Base-by-base conservation (phyloP, 1,140 invertebrate species). In the Globodera ellingtonae region DNA sequence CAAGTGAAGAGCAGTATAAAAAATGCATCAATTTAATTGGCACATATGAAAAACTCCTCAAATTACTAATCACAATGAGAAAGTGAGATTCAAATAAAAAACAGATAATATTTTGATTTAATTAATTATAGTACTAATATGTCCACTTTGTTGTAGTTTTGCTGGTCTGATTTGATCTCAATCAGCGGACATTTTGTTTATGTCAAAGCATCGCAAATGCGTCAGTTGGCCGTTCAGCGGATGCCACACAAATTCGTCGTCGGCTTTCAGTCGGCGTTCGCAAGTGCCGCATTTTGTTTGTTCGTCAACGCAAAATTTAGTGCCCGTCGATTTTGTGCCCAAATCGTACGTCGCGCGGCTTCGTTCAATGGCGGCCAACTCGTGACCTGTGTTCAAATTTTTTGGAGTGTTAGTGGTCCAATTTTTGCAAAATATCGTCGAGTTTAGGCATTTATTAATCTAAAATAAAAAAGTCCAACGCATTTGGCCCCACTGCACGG, bases 251-350 rank as follows among this genome's bases (percentile, higher is more conserved):
- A 77, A 77, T 21, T 69, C 21, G 48, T 77, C 75, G 47, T 67
- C 62, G 47, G 46, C 75, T 21, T 52, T 46, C 65, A 65, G 50
- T 48, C n/a, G 18, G 24, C 59, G 65, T 9, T 67, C 24, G 69
- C 75, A 77, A 35, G 47, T 67, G 21, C 52, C 48, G 47, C 75
- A 77, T 35, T 21, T 48, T 67, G 52, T 67, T 9, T 65, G 47
- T 67, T 77, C 75, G 24, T 77, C 75, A 13, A 77, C 65, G 46
- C 69, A 35, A 47, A 77, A 69, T 65, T 62, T 65, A n/a, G 65
- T 77, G 24, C 46, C 44, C 15, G 10, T 9, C 1, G 69, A 7
- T 35, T 48, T 24, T 3, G 52, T 48, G 6, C 48, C 59, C 48
- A 77, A 77, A 7, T 62, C 48, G n/a, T 48, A 35, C n/a, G 10